Evolutionary conservation across 2,113 vertebrate species (phyloP).

Genomic region (Dipodomys ordii): DNA sequence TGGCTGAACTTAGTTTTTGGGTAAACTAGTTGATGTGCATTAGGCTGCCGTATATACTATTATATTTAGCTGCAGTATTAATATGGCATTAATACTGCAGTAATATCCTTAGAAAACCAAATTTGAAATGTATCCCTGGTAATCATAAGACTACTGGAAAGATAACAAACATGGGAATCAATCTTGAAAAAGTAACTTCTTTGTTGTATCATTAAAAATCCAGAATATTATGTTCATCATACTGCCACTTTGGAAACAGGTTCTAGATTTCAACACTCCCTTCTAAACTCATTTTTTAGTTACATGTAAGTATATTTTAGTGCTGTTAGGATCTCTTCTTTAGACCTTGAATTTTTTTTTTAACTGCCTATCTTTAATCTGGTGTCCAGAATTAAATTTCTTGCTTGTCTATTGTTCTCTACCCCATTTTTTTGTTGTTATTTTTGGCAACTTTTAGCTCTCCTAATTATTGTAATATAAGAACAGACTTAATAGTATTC

Average conservation of each 20-base stretch:
- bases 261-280: conserved; percentile 86
- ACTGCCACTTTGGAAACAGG: conserved; percentile 85
- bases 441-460: conserved; percentile 84
- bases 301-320: conserved; percentile 87
- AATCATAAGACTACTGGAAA: conserved; percentile 71
- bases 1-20: conserved; percentile 85
- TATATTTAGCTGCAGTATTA: conserved; percentile 72
- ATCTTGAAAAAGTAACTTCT: conserved; percentile 86
- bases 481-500: conserved; percentile 85
- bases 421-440: conserved; percentile 81
- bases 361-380: conserved; percentile 86
- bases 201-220: conserved; percentile 84
- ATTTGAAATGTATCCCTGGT: conserved; percentile 80
- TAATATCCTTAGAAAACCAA: conserved; percentile 82
- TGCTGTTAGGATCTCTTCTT: conserved; percentile 84
- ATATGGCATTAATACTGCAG: conserved; percentile 80
- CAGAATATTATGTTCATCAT: conserved; percentile 83
- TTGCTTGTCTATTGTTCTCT: conserved; percentile 85
- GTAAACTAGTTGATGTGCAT: conserved; percentile 83
- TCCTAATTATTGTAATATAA: conserved; percentile 84
- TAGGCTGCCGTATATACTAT: conserved; percentile 81
- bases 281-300: conserved; percentile 85
- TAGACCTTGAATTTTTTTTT: conserved; percentile 81
- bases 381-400: conserved; percentile 86
- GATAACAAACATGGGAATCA: conserved; percentile 81